These are phyloP conservation scores for Carcinoscorpius rotundicauda DNA, from an alignment of 1,140 invertebrate genomes.

Conservation along the genomic window DNA sequence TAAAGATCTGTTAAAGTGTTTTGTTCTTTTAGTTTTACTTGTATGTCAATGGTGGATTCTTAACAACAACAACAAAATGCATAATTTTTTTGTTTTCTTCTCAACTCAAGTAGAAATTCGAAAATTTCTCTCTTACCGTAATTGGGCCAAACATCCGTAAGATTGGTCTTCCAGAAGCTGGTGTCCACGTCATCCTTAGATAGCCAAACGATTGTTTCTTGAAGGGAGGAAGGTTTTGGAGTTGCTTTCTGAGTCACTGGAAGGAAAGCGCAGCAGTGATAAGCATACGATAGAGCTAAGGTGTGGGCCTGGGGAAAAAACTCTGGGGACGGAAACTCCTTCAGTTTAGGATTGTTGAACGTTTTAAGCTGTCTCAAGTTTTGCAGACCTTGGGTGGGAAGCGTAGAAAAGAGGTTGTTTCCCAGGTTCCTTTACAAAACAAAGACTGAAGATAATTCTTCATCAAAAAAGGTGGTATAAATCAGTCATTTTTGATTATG, in stretches of 20 bases:
- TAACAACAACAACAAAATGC: background rate
- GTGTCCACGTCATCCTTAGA: slow-evolving; percentile 48
- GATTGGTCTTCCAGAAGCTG: slow-evolving; percentile 59
- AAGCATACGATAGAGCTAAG: slow-evolving; percentile 76
- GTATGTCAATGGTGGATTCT: background rate
- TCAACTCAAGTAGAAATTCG: background rate
- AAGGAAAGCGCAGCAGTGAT: slow-evolving; percentile 79
- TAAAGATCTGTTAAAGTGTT: no score
- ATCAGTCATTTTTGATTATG: no score
- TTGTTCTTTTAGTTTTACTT: background rate
- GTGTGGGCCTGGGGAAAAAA: slow-evolving; percentile 67
- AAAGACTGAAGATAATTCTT: no score
- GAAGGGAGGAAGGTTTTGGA: slow-evolving; percentile 26
- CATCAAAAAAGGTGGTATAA: no score
- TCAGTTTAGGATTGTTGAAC: slow-evolving; percentile 77
- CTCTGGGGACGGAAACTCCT: slow-evolving; percentile 74
- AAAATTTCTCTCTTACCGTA: slow-evolving; percentile 3
- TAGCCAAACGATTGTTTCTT: slow-evolving; percentile 56
- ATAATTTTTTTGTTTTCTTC: no score
- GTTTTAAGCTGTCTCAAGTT: slow-evolving; percentile 73
- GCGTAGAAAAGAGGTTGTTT: slow-evolving; percentile 69
- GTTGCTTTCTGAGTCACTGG: slow-evolving; percentile 11
- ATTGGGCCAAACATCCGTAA: slow-evolving; percentile 45
- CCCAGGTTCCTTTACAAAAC: slow-evolving; percentile 60
- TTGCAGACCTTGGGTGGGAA: slow-evolving; percentile 68